phyloP scores from a whole-genome alignment of 2,888 invertebrate genomes.

The Tipula helvola region DNA sequence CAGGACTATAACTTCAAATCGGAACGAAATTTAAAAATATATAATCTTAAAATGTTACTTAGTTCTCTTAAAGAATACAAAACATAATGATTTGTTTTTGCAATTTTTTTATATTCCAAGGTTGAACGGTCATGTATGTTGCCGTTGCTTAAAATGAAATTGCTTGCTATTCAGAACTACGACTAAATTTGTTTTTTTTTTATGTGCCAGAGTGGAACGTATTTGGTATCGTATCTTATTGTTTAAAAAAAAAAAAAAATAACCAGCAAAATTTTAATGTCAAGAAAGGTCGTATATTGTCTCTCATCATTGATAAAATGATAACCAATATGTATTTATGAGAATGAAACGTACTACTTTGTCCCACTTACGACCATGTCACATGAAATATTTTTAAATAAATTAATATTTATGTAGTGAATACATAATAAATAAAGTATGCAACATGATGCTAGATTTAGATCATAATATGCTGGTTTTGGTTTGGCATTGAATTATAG shows the following conservation, averaged over 20 bases:
- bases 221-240: not conserved
- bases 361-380: not conserved
- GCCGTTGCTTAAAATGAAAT: not conserved
- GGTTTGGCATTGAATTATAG: not conserved
- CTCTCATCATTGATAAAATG: not conserved
- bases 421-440: not conserved
- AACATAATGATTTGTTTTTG: not conserved
- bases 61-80: not conserved
- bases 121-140: not conserved
- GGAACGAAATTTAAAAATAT: not conserved
- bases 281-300: not conserved
- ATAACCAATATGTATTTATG: no score
- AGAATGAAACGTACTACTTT: not conserved
- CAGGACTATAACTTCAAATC: not conserved
- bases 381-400: not conserved
- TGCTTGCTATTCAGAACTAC: not conserved
- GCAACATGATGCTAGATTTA: not conserved
- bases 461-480: not conserved
- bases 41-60: not conserved
- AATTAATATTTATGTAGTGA: not conserved
- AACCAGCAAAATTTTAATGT: not conserved
- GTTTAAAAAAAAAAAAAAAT: not conserved
- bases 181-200: not conserved
- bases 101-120: not conserved
- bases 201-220: not conserved